phyloP scores from a whole-genome alignment of 2,113 vertebrate species.

The Oreotrochilus melanogaster region DNA sequence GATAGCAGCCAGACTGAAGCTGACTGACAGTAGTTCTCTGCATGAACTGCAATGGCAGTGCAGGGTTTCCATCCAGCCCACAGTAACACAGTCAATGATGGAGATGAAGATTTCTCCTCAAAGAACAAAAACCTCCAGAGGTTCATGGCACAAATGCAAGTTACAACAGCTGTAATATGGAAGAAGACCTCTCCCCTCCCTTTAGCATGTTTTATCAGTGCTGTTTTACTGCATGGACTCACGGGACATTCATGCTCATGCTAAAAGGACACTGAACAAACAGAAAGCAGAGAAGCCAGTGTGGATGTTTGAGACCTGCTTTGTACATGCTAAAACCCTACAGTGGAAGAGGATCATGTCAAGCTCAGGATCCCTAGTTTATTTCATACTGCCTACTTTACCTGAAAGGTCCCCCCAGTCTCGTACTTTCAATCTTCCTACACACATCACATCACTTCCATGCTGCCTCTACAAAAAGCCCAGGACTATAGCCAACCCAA shows the following conservation, averaged over 20 bases:
- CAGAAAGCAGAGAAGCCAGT: neutral
- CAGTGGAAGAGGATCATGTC: neutral
- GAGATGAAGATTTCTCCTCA: neutral
- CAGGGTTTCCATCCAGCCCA: neutral
- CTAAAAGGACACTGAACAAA: neutral
- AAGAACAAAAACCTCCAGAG: neutral
- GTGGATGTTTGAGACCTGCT: neutral
- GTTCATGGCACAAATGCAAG: neutral
- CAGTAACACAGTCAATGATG: neutral
- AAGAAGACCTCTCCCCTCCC: neutral
- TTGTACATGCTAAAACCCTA: neutral
- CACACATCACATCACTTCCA: too few species aligned
- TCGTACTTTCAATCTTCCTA: neutral
- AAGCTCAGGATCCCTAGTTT: neutral
- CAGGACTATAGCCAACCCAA: neutral
- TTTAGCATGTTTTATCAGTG: neutral
- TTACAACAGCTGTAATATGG: neutral
- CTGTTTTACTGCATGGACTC: neutral
- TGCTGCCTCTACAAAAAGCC: neutral
- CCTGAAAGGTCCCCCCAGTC: neutral
- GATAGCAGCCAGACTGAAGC: neutral
- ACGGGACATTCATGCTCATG: neutral
- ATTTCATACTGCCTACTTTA: neutral
- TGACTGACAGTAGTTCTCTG: neutral
- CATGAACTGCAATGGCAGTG: neutral